Conservation (phyloP, 2,888 invertebrate species). For the Xestobium rufovillosum region DNA sequence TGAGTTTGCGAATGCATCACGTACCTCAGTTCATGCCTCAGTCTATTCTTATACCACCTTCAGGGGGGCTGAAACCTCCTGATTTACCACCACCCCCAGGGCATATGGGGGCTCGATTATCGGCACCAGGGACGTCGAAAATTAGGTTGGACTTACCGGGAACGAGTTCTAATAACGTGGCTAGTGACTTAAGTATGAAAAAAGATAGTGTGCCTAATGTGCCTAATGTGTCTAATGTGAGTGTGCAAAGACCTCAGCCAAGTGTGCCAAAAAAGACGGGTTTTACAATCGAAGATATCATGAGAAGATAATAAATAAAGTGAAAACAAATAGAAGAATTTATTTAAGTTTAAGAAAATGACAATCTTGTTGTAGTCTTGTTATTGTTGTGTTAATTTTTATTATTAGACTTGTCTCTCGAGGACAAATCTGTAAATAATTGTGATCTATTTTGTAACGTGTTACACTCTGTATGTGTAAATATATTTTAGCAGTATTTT, state of each 20-base stretch:
- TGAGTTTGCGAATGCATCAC: slow-evolving; percentile 34
- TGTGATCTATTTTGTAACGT: too few relatives aligned
- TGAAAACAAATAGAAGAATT: slow-evolving; percentile 5
- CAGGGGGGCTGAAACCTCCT: slow-evolving; percentile 39
- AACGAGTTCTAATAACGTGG: slow-evolving; percentile 28
- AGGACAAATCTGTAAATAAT: too few relatives aligned
- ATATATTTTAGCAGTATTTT: too few relatives aligned
- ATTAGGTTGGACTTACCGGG: slow-evolving; percentile 7
- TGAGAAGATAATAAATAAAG: slow-evolving; percentile 61
- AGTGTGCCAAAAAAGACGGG: slow-evolving; percentile 66
- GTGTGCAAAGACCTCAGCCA: slow-evolving; percentile 51
- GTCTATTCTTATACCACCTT: slow-evolving; percentile 29
- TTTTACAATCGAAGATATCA: slow-evolving; percentile 85
- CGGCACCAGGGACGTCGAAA: slow-evolving; percentile 20
- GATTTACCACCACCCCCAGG: slow-evolving; percentile 33
- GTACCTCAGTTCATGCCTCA: slow-evolving; percentile 27
- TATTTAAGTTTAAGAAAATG: too few relatives aligned
- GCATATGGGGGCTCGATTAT: slow-evolving; percentile 18
- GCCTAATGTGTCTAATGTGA: slow-evolving; percentile 41
- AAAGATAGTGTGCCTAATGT: slow-evolving; percentile 27
- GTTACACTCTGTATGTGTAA: too few relatives aligned
- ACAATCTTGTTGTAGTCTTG: too few relatives aligned
- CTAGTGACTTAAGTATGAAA: slow-evolving; percentile 42
- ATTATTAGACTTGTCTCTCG: too few relatives aligned
- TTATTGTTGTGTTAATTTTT: too few relatives aligned